These are phyloP conservation scores for Passer domesticus DNA, from an alignment of 2,113 vertebrate genomes.

Conservation along the genomic window DNA sequence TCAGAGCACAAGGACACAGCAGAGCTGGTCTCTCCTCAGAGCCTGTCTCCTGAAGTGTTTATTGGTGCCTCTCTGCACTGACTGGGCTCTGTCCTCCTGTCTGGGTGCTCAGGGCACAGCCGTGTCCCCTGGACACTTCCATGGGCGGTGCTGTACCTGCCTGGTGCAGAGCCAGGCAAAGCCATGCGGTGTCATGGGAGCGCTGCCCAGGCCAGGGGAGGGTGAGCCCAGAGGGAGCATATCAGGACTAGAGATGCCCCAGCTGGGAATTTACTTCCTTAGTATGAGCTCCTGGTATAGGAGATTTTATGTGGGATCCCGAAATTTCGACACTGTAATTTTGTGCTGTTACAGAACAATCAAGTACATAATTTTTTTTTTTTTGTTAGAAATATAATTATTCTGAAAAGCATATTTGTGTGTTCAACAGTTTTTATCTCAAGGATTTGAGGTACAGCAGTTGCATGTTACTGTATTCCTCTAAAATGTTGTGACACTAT, in stretches of 20 bases:
- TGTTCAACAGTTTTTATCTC: not conserved
- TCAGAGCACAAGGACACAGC: not conserved
- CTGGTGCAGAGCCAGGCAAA: not conserved
- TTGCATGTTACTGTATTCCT: not conserved
- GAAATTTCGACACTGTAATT: not conserved
- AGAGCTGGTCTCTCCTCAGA: not conserved
- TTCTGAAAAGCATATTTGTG: not conserved
- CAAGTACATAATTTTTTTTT: not conserved
- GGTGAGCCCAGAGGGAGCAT: not conserved
- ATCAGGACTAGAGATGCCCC: not conserved
- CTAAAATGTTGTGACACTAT: not conserved
- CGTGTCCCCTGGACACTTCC: fast-evolving
- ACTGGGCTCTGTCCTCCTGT: not conserved
- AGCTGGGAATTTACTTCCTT: not conserved
- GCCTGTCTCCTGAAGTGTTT: not conserved
- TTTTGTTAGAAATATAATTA: not conserved
- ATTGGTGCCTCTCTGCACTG: not conserved
- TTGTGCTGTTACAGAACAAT: not conserved
- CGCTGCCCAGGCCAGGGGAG: not conserved
- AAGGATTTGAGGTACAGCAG: not conserved
- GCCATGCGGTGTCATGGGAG: fast-evolving
- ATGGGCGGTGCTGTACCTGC: fast-evolving
- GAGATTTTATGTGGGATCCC: not conserved
- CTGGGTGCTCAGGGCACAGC: not conserved
- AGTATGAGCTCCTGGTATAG: not conserved